These are phyloP conservation scores for Xyrauchen texanus DNA, from an alignment of 2,113 vertebrate genomes.

Conservation along the genomic window DNA sequence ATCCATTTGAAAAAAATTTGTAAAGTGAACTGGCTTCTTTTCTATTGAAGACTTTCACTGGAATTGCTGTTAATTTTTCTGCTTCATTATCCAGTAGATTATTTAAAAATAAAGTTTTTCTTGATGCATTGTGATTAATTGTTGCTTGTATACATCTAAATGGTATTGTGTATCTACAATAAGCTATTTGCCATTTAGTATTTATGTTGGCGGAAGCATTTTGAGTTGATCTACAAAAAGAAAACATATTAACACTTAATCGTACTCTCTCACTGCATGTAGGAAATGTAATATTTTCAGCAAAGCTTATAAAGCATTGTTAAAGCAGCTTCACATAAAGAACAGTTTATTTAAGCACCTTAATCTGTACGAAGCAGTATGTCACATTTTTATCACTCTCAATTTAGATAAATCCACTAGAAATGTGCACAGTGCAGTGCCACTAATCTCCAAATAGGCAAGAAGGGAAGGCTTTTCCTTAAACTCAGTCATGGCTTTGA, in stretches of 20 bases:
- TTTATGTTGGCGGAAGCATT: neutral
- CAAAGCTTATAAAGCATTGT: neutral
- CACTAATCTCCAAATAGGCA: conserved; percentile 55
- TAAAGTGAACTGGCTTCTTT: too few relatives aligned
- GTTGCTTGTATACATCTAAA: too few relatives aligned
- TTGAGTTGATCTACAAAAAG: neutral
- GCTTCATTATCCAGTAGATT: too few relatives aligned
- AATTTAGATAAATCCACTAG: conserved; percentile 49
- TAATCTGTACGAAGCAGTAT: conserved; percentile 34
- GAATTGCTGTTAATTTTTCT: too few relatives aligned
- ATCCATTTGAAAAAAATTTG: too few relatives aligned
- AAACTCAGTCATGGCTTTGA: conserved; percentile 20
- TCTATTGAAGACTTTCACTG: too few relatives aligned
- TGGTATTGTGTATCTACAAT: neutral
- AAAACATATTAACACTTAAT: neutral
- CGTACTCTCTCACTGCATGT: neutral
- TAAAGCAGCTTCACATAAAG: conserved; percentile 4
- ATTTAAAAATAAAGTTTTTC: too few relatives aligned
- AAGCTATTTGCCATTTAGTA: neutral
- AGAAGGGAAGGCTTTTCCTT: conserved; percentile 45
- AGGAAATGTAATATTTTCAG: neutral
- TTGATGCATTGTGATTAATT: too few relatives aligned
- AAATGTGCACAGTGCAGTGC: conserved; percentile 35
- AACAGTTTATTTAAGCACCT: conserved; percentile 9
- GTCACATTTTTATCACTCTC: conserved; percentile 39